These are phyloP conservation scores for Chloropsis hardwickii DNA, from an alignment of 2,113 vertebrate species.

Conservation along the genomic window DNA sequence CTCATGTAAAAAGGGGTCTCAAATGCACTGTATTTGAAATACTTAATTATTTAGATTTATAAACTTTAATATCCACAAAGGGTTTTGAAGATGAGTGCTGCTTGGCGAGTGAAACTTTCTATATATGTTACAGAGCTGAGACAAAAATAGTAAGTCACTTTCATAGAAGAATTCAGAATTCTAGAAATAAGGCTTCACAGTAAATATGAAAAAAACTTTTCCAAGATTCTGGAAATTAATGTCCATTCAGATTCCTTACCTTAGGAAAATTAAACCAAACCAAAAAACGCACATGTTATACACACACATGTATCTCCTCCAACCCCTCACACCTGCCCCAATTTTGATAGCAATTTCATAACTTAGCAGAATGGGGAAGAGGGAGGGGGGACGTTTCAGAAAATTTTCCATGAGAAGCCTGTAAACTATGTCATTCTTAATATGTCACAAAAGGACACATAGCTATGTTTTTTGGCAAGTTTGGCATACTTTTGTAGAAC, in stretches of 20 bases:
- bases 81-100: neutral
- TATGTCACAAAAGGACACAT: neutral
- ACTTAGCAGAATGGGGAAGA: neutral
- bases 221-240: neutral
- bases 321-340: no score
- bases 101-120: neutral
- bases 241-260: neutral
- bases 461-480: neutral
- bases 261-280: neutral
- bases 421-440: neutral
- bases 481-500: neutral
- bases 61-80: neutral
- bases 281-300: neutral
- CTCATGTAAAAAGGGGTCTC: neutral
- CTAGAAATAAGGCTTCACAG: neutral
- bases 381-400: rapidly evolving
- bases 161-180: neutral
- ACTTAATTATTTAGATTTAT: neutral
- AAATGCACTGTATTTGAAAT: neutral
- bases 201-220: neutral
- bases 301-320: rapidly evolving
- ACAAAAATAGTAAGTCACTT: neutral
- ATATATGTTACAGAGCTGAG: neutral
- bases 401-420: neutral
- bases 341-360: neutral